phyloP scores from a whole-genome alignment of 2,113 vertebrate species.

The Micronisus gabar region DNA sequence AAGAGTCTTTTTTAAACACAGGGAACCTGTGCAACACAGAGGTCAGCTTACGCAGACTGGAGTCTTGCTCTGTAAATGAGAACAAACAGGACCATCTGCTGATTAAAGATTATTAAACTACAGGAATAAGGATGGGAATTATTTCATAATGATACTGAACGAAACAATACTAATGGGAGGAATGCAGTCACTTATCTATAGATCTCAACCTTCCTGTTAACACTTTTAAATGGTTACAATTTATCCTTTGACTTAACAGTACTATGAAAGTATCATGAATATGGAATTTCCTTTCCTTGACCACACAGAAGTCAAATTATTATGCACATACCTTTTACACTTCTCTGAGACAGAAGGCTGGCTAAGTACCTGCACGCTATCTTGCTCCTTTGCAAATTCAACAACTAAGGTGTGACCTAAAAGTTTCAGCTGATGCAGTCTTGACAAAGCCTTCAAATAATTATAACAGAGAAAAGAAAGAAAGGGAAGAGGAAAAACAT shows the following conservation, averaged over 20 bases:
- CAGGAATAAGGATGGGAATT: neutral
- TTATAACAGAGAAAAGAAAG: neutral
- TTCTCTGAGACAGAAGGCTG: slow-evolving; percentile 78
- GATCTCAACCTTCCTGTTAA: neutral
- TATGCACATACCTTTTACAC: slow-evolving; percentile 71
- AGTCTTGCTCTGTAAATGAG: neutral
- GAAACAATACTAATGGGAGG: neutral
- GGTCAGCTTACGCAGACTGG: neutral
- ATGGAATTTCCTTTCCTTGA: neutral
- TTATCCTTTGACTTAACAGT: neutral
- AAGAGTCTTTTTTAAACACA: neutral
- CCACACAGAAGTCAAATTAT: neutral
- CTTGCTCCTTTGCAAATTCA: slow-evolving; percentile 90
- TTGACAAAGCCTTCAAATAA: slow-evolving; percentile 81
- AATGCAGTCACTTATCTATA: neutral
- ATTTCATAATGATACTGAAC: neutral
- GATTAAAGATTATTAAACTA: neutral
- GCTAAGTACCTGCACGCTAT: slow-evolving; percentile 76
- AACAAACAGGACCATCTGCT: neutral
- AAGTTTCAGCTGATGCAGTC: slow-evolving; percentile 90
- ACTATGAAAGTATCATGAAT: neutral
- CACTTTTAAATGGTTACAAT: neutral
- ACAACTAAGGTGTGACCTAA: slow-evolving; percentile 88
- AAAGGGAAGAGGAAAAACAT: neutral
- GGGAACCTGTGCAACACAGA: neutral